Conservation (phyloP, 2,888 invertebrate species). For the Priocnemis perturbator region DNA sequence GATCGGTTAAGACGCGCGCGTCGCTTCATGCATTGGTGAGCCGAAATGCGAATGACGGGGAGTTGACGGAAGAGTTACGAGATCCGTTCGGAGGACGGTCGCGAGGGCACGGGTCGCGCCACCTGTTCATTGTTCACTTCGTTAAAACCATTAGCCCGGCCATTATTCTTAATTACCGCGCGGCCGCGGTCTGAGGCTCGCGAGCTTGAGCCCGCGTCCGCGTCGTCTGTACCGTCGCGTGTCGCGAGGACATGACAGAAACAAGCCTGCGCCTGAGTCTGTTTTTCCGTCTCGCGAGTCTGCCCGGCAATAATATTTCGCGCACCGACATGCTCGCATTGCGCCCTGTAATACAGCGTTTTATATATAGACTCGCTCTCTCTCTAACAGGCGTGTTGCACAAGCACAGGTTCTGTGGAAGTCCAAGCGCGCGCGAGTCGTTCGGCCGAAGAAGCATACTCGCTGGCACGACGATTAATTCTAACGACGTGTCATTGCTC, state of each 20-base stretch:
- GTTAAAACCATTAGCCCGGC: constrained; percentile 66
- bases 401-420: too few relatives aligned
- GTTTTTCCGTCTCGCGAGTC: too few relatives aligned
- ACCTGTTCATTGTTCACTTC: constrained; percentile 67
- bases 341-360: too few relatives aligned
- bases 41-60: constrained; percentile 35
- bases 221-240: background rate
- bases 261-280: constrained; percentile 6
- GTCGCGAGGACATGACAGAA: constrained; percentile 17
- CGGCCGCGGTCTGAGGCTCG: background rate
- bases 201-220: background rate
- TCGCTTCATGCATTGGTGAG: background rate
- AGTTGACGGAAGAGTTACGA: constrained; percentile 21
- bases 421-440: too few relatives aligned
- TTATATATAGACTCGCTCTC: too few relatives aligned
- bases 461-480: too few relatives aligned
- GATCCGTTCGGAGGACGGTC: constrained; percentile 18
- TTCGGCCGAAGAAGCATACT: too few relatives aligned
- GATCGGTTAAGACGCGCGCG: background rate
- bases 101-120: constrained; percentile 39
- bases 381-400: too few relatives aligned
- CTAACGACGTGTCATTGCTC: too few relatives aligned
- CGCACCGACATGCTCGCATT: background rate
- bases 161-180: constrained; percentile 70
- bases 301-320: background rate